These are phyloP conservation scores for Notothenia rossii DNA, from an alignment of 2,113 vertebrate species.

Conservation along the genomic window DNA sequence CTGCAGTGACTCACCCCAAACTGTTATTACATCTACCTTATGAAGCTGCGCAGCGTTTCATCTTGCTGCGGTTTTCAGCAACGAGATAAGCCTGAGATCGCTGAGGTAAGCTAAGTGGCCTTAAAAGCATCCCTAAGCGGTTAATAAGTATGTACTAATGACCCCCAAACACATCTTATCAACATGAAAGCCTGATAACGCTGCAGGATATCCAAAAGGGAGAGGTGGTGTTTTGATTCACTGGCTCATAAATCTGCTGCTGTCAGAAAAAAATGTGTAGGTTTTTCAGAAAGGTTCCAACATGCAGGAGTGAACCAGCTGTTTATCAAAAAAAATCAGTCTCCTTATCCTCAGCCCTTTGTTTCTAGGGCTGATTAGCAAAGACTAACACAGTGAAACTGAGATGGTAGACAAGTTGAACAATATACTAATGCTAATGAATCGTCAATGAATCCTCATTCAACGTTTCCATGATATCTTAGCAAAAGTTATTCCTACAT, in stretches of 20 bases:
- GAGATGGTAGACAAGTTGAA: background rate
- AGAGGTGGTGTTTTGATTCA: slow-evolving; percentile 50
- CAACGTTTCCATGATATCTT: too few species aligned
- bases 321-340: slow-evolving; percentile 11
- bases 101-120: slow-evolving; percentile 75
- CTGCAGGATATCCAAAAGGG: slow-evolving; percentile 45
- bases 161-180: slow-evolving; percentile 74
- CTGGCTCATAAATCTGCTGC: slow-evolving; percentile 55
- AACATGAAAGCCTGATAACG: slow-evolving; percentile 67
- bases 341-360: background rate
- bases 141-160: slow-evolving; percentile 82
- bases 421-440: too few species aligned
- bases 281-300: slow-evolving; percentile 28
- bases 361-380: background rate
- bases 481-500: too few species aligned
- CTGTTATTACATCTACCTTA: slow-evolving; percentile 74
- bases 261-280: slow-evolving; percentile 41
- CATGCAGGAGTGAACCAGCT: slow-evolving; percentile 19
- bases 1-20: slow-evolving; percentile 74
- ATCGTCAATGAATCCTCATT: background rate
- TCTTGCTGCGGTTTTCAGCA: slow-evolving; percentile 65
- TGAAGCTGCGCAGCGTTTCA: slow-evolving; percentile 64
- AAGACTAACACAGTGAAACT: background rate
- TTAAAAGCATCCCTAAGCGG: slow-evolving; percentile 74
- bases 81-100: slow-evolving; percentile 70